These are phyloP conservation scores for Crotalus tigris DNA, from an alignment of 2,113 vertebrate species.

Conservation along the genomic window DNA sequence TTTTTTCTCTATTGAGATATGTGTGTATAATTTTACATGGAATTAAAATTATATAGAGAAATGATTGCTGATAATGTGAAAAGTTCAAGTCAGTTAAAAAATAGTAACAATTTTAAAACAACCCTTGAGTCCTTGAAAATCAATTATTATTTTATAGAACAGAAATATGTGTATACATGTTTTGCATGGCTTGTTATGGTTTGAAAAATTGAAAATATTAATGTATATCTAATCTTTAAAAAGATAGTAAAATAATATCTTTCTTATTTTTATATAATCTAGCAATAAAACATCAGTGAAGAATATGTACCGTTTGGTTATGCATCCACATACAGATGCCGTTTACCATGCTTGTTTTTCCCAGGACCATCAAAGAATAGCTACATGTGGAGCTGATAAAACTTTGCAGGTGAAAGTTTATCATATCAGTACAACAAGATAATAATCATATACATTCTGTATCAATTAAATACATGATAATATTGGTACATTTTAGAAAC, in stretches of 20 bases:
- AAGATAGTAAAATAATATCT: neutral
- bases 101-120: neutral
- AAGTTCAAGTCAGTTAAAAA: neutral
- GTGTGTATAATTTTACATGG: neutral
- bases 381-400: slow-evolving; percentile 89
- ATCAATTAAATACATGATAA: neutral
- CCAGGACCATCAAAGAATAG: slow-evolving; percentile 83
- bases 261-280: slow-evolving; percentile 23
- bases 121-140: neutral
- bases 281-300: slow-evolving; percentile 88
- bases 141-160: neutral
- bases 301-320: slow-evolving; percentile 84
- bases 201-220: neutral
- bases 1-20: neutral
- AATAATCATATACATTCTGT: neutral
- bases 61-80: neutral
- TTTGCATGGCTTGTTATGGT: neutral
- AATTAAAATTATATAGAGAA: neutral
- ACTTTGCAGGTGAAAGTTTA: slow-evolving; percentile 80
- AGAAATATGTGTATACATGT: neutral
- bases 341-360: slow-evolving; percentile 93
- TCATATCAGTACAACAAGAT: neutral
- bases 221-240: neutral
- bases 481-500: neutral
- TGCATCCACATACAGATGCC: slow-evolving; percentile 88